Conservation (phyloP, 2,888 invertebrate species). For the Nomada lathburiana region DNA sequence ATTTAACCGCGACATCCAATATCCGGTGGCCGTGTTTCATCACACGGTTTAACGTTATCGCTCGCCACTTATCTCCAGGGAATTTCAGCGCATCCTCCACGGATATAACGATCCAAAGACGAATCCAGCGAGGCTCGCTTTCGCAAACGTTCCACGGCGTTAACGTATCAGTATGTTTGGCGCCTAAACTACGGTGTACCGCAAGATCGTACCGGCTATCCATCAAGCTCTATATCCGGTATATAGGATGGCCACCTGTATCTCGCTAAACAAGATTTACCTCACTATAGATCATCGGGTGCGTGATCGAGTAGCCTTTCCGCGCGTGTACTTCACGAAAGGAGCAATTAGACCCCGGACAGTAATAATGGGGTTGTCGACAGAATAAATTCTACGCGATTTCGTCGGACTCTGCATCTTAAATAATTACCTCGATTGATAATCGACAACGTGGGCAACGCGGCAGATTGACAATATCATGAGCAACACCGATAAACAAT, state of each 20-base stretch:
- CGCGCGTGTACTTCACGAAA: slow-evolving; percentile 46
- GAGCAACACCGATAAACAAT: neutral
- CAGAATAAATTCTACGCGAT: slow-evolving; percentile 40
- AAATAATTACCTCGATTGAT: too few species aligned
- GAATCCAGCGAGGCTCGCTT: slow-evolving; percentile 17
- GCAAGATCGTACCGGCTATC: slow-evolving; percentile 69
- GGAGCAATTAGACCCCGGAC: slow-evolving; percentile 64
- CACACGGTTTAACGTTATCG: slow-evolving; percentile 29
- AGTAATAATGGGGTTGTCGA: slow-evolving; percentile 25
- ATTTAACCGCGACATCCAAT: slow-evolving; percentile 24
- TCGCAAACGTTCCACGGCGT: slow-evolving; percentile 48
- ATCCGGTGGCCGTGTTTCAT: slow-evolving; percentile 11
- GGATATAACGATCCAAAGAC: slow-evolving; percentile 38
- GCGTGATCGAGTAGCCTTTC: slow-evolving; percentile 61
- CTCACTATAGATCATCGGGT: slow-evolving; percentile 66
- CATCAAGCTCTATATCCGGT: slow-evolving; percentile 69
- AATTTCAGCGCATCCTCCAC: slow-evolving; percentile 17
- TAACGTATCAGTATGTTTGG: slow-evolving; percentile 70
- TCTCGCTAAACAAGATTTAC: slow-evolving; percentile 72
- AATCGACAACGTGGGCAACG: too few species aligned
- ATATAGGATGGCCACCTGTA: slow-evolving; percentile 69
- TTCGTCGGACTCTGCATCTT: too few species aligned
- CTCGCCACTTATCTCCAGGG: slow-evolving; percentile 9
- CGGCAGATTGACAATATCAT: neutral
- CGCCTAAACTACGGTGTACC: slow-evolving; percentile 66